phyloP scores from a whole-genome alignment of 2,797 vertebrate genomes.

The Emys orbicularis region DNA sequence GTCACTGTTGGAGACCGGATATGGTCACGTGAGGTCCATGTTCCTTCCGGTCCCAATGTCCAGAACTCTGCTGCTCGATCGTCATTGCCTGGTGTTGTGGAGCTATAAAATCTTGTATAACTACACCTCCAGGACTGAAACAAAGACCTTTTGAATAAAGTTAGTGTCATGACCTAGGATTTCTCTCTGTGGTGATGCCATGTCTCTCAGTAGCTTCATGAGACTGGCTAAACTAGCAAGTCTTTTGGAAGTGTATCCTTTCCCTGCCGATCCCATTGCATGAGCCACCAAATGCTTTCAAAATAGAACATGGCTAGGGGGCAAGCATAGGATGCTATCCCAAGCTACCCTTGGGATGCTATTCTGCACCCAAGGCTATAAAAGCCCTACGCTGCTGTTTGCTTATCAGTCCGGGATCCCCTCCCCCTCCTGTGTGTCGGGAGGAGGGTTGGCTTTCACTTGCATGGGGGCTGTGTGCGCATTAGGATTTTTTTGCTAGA shows the following conservation, averaged over 20 bases:
- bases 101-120: no score
- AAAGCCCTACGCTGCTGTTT: rapidly evolving
- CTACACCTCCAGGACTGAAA: not conserved
- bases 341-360: not conserved
- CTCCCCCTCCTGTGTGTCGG: not conserved
- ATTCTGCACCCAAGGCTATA: not conserved
- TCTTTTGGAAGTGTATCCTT: not conserved
- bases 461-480: rapidly evolving
- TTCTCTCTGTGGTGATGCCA: not conserved
- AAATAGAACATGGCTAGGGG: rapidly evolving
- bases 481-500: not conserved
- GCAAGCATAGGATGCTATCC: not conserved
- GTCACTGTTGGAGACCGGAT: not conserved
- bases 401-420: rapidly evolving
- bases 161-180: not conserved
- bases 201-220: not conserved
- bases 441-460: no score
- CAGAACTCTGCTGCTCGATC: not conserved
- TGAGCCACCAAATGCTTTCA: not conserved
- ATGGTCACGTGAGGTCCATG: no score
- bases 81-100: not conserved
- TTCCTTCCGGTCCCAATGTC: not conserved
- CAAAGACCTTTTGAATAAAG: not conserved
- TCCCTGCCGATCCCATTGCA: not conserved
- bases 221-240: not conserved